phyloP scores from a whole-genome alignment of 2,888 invertebrate species.

The Saturnia pavonia region DNA sequence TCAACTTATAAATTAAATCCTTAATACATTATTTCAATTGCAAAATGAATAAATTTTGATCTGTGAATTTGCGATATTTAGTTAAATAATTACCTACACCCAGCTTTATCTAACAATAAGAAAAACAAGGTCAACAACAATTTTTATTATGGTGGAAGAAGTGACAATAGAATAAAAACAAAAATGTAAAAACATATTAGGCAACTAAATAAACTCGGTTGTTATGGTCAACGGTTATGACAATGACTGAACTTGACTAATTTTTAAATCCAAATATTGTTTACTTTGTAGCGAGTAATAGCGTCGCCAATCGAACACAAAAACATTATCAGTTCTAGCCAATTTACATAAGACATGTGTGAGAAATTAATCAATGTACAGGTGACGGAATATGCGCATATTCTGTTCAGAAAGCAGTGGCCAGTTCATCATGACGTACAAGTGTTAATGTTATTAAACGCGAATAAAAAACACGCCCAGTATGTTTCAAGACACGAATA shows the following conservation, averaged over 20 bases:
- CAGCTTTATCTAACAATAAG: no score
- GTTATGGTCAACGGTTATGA: neutral
- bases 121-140: no score
- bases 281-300: neutral
- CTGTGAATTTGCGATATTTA: no score
- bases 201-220: neutral
- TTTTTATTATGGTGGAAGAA: no score
- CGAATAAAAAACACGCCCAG: neutral
- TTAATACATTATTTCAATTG: neutral
- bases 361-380: neutral
- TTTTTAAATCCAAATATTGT: neutral
- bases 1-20: neutral
- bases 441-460: neutral
- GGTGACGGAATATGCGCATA: neutral
- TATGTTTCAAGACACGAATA: neutral
- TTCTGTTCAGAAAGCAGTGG: neutral
- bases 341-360: neutral
- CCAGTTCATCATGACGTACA: neutral
- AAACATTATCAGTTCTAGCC: neutral
- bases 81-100: no score
- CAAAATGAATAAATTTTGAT: neutral
- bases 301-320: neutral
- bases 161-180: no score
- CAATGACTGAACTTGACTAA: neutral
- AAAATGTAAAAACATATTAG: neutral